Base-by-base conservation (phyloP, 1,140 invertebrate genomes). In the Latrodectus geometricus region DNA sequence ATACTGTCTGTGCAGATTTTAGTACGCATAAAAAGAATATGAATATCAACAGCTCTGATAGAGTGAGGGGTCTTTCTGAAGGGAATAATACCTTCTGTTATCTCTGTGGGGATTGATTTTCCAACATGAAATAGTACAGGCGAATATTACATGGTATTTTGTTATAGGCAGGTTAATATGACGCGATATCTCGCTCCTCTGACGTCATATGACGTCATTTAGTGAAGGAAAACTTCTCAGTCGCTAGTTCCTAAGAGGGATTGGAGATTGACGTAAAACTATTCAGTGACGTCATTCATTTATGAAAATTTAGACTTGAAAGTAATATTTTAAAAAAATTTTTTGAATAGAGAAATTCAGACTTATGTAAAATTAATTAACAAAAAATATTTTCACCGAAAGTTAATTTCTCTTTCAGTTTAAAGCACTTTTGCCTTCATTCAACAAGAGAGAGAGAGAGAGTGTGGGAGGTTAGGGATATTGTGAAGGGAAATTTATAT, bases 161-260 rank as follows among this genome's bases (percentile, higher is more conserved):
- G 61, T 48, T 48, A 66, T 78, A 68, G 21, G 56, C 49, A 78
- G 61, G 56, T 23, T 61, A 78, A 68, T 78, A 78, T 78, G 76
- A 78, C 76, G 61, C 35, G 76, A 9, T 48, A 66, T 66, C 23
- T 56, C 61, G 23, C 23, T 66, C 35, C 14, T 50, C 56, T 78
- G 76, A 78, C 76, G 76, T 78, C 76, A 78, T 50, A 66, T 78
- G 76, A 78, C 76, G 76, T 78, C 76, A 78, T 78, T 78, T 78
- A 66, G 76, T 48, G 76, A 78, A 49, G 76, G 23, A 66, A 78
- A 66, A 66, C 23, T 68, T 61, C 52, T 65, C 76, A 66, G 35
- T 21, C 61, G 76, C 61, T 65, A n/a, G 2, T 78, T 78, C 76
- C 61, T 23, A 78, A 21, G 76, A 48, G 56, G n/a, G 56, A 21